Evolutionary conservation across 2,113 vertebrate genomes (phyloP).

Genomic region (Platanista minor): DNA sequence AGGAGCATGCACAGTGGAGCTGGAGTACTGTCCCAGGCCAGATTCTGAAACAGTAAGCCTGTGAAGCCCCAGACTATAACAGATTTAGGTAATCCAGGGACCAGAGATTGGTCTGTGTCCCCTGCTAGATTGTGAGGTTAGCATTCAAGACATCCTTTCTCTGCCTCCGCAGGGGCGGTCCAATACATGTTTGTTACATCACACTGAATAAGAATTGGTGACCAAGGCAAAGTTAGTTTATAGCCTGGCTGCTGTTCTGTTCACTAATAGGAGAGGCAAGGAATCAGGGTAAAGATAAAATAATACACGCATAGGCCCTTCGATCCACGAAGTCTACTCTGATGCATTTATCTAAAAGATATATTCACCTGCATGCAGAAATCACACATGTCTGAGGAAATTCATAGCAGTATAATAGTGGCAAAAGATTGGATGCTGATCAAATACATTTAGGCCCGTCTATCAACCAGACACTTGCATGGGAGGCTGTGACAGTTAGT

Average conservation of each 20-base stretch:
- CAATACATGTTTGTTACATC: not conserved
- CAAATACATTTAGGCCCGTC: not conserved
- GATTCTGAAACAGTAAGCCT: not conserved
- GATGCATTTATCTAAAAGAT: not conserved
- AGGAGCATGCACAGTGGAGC: too few species aligned
- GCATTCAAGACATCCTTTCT: not conserved
- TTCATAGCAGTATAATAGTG: not conserved
- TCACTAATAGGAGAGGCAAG: not conserved
- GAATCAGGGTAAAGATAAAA: not conserved
- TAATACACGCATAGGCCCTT: not conserved
- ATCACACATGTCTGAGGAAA: not conserved
- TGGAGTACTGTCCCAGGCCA: not conserved
- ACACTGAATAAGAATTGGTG: not conserved
- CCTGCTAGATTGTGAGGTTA: not conserved
- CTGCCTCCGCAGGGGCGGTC: not conserved
- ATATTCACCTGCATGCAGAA: not conserved
- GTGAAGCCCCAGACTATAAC: not conserved
- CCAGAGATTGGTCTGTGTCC: not conserved
- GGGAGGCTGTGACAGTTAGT: not conserved
- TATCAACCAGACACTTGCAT: not conserved
- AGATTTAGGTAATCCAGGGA: not conserved
- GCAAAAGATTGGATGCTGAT: not conserved
- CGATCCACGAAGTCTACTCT: not conserved
- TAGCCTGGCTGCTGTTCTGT: not conserved
- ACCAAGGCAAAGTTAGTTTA: not conserved